Evolutionary conservation across 2,888 invertebrate species (phyloP), one percentile per base, ranked within the genome.

Genomic region (Rugalucina vietnamica): DNA sequence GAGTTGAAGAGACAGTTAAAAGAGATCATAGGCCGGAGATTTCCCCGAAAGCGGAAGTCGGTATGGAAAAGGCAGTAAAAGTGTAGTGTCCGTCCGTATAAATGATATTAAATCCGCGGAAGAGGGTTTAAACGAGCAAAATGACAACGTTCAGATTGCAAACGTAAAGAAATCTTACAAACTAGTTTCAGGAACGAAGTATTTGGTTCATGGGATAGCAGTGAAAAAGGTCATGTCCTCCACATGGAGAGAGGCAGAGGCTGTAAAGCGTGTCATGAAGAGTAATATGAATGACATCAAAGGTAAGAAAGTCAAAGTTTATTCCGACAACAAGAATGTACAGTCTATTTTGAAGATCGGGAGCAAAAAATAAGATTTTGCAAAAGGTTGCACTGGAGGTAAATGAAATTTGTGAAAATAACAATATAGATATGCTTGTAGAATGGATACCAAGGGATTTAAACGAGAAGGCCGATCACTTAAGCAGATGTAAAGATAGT

Each of bases 161-260:
- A n/a, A n/a, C n/a, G n/a, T n/a, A n/a, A n/a, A n/a, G n/a, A n/a
- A n/a, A n/a, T n/a, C n/a, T n/a, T n/a, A n/a, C n/a, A n/a, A n/a
- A n/a, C n/a, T n/a, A n/a, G n/a, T n/a, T n/a, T n/a, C n/a, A n/a
- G n/a, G n/a, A n/a, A 57, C 29, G 54, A n/a, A 65, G 50, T 82
- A 2, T 24, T 79, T 8, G 77, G 78, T 50, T 8, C 70, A 24
- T 82, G 78, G 77, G 37, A 24, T 27, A 27, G n/a, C 10, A 1
- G 21, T 14, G 78, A 74, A 21, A 34, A 27, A 27, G 21, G 1
- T 2, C n/a, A 65, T 60, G 39, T 73, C 73, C 27, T 74, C 70
- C 1, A 78, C 74, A 43, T 82, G 82, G 78, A 73, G 77, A 50
- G 77, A 82, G 34, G 14, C 76, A 18, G 74, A 82, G 37, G n/a